Evolutionary conservation across 1,140 invertebrate species (phyloP), one percentile per base, ranked within the genome.

Genomic region (Druon quercuslanigerum): DNA sequence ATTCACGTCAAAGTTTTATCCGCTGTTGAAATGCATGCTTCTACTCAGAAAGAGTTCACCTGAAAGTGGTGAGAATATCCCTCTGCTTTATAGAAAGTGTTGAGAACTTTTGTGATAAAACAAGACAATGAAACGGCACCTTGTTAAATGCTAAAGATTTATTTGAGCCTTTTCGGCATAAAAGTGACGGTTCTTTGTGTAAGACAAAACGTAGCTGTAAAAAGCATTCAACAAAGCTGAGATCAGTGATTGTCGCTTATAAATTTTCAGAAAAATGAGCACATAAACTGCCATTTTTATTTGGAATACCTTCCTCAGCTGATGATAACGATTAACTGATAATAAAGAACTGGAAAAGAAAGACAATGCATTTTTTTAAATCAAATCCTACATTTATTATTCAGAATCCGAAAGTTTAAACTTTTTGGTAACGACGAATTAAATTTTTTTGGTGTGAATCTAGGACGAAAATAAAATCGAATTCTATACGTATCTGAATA

Each of bases 41-140:
- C 20, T 66, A 25, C 33, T 66, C 20, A 66, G 25, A 66, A 66
- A 66, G 60, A 66, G 60, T 66, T 66, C 25, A 66, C n/a, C 60
- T 17, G 60, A 40, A 66, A 66, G 60, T 66, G 60, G 60, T 66
- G 60, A 46, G 60, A 66, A 66, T 66, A 66, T 66, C 60, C 60
- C 60, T 66, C 46, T 66, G 13, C 60, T 40, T 33, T 40, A 40
- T 66, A 66, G 60, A 66, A 66, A 66, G 60, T 66, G 60, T 66
- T 66, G 60, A 66, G 60, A 66, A 66, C 60, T 40, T 16, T 66
- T 66, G 33, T 66, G 60, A 66, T 66, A 66, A 66, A 66, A 66
- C 6, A 66, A 66, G 25, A 66, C 60, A 66, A 66, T 66, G 60
- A 40, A 66, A 66, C 60, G n/a, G n/a, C 60, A n/a, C 33, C 60